Percentiles rank a stretch among this genome's conserved stretches.
phyloP scores from a whole-genome alignment of 1,140 invertebrate species.

The Atta colombica region DNA sequence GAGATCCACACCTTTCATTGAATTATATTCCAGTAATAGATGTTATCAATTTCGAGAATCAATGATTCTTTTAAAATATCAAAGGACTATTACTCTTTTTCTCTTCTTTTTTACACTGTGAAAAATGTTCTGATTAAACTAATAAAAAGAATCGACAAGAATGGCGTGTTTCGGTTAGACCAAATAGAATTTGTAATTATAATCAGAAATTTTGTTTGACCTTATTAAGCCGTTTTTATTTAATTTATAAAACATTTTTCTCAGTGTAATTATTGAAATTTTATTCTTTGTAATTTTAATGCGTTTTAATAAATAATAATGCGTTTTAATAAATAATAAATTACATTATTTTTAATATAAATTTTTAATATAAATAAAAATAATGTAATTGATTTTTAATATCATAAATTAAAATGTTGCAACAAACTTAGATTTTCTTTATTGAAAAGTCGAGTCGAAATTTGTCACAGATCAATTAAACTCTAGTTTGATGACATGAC shows the following conservation, averaged over 20 bases:
- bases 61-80: neutral
- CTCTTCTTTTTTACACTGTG: neutral
- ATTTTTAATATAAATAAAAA: too few species aligned
- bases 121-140: too few species aligned
- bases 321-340: neutral
- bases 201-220: too few species aligned
- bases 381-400: constrained; percentile 11
- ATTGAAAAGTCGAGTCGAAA: neutral
- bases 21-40: neutral
- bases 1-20: neutral
- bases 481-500: neutral
- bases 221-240: too few species aligned
- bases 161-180: too few species aligned
- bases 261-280: neutral
- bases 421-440: neutral
- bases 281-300: neutral
- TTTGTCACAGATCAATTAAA: neutral
- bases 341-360: neutral
- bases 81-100: neutral
- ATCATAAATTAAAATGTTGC: neutral
- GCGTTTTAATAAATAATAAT: neutral
- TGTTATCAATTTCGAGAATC: neutral
- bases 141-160: too few species aligned
- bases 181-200: too few species aligned
- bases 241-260: too few species aligned